A percentile compares a stretch with the other conserved stretches of the same genome.
These are phyloP conservation scores for Poecilobothrus nobilitatus DNA, from an alignment of 2,888 invertebrate genomes.

Conservation along the genomic window DNA sequence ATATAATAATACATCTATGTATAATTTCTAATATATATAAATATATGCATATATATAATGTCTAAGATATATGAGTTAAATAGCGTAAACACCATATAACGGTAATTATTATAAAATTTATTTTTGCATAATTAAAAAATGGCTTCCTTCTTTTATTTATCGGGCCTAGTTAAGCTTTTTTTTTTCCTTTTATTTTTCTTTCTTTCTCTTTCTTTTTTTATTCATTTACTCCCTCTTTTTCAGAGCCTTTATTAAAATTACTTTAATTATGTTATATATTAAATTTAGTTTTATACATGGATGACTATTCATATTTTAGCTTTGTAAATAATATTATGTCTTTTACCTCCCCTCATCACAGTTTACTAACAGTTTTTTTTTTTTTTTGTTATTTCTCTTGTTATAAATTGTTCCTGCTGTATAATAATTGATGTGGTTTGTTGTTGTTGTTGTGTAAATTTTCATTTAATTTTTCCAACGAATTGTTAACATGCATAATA, in stretches of 20 bases:
- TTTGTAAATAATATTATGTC: too few relatives aligned
- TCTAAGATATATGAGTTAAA: not conserved
- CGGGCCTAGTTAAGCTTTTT: not conserved
- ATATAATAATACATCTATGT: too few relatives aligned
- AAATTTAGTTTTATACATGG: constrained; percentile 1
- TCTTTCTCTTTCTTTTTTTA: too few relatives aligned
- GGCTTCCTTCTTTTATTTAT: constrained; percentile 6
- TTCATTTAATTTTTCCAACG: not conserved
- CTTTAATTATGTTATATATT: constrained; percentile 4
- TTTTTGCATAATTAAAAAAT: constrained; percentile 6
- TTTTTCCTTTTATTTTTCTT: not conserved
- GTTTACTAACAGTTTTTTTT: not conserved
- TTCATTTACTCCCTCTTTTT: not conserved
- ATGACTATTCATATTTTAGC: not conserved
- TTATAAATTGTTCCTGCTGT: not conserved
- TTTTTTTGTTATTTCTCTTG: not conserved
- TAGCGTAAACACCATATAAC: not conserved
- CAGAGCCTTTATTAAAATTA: not conserved
- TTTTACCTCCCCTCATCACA: not conserved
- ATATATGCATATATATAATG: not conserved
- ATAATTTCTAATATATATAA: not conserved
- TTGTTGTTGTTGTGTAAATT: not conserved
- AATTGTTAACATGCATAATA: not conserved
- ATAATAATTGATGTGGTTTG: not conserved
- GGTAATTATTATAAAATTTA: constrained; percentile 4